Conservation (phyloP, 2,797 vertebrate genomes). For the Premnoplex brunnescens region DNA sequence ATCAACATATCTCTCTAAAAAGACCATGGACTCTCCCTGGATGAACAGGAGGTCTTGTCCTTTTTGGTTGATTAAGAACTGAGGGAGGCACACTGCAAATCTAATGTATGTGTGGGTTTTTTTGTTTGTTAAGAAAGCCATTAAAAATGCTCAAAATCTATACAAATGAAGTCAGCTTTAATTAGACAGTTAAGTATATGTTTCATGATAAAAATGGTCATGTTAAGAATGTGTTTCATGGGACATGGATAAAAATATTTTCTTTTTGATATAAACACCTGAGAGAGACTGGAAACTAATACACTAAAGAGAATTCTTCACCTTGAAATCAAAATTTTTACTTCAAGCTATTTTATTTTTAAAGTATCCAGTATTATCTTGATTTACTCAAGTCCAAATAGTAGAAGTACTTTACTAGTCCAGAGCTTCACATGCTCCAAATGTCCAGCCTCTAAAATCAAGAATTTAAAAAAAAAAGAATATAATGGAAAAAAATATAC, state of each 20-base stretch:
- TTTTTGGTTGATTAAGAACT: not conserved
- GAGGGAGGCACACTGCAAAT: not conserved
- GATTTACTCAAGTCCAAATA: not conserved
- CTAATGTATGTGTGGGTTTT: not conserved
- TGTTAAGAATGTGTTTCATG: not conserved
- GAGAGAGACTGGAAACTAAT: not conserved
- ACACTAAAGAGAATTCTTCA: not conserved
- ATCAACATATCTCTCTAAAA: no score
- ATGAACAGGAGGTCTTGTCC: not conserved
- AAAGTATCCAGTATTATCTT: not conserved
- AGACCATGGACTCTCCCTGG: not conserved
- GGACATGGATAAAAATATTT: not conserved
- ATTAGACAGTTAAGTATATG: not conserved
- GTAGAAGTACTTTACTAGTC: not conserved
- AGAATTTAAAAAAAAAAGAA: not conserved
- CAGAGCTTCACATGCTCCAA: not conserved
- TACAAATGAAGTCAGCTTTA: not conserved
- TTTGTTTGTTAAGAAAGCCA: not conserved
- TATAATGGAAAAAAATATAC: not conserved
- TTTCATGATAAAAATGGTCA: not conserved
- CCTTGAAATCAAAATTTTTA: not conserved
- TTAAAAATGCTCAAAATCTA: not conserved
- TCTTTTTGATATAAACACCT: not conserved
- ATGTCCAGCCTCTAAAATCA: not conserved
- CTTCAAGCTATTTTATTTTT: not conserved